phyloP scores from a whole-genome alignment of 2,113 vertebrate genomes.

The Dendrocopos noguchii region DNA sequence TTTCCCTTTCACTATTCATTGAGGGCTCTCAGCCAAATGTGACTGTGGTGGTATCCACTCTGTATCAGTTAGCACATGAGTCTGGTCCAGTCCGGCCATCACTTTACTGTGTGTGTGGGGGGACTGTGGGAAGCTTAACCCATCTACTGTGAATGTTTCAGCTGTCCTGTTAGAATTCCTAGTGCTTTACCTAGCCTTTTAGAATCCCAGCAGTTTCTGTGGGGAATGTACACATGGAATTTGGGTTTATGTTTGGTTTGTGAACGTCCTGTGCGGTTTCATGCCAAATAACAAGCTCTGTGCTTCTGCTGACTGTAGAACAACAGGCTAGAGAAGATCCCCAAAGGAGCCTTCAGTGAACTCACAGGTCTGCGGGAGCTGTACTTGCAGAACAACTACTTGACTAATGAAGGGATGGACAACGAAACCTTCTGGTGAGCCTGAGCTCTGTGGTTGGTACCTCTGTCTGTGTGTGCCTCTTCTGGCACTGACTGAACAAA shows the following conservation, averaged over 20 bases:
- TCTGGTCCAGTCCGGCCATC: not conserved
- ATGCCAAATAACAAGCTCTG: not conserved
- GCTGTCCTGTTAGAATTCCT: not conserved
- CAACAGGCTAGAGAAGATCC: conserved; percentile 95
- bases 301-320: conserved; percentile 77
- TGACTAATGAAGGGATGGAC: conserved; percentile 92
- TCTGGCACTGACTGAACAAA: not conserved
- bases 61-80: not conserved
- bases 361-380: conserved; percentile 89
- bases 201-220: not conserved
- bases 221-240: not conserved
- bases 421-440: conserved; percentile 94
- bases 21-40: not conserved
- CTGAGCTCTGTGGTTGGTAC: not conserved
- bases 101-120: not conserved
- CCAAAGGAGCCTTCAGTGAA: conserved; percentile 86
- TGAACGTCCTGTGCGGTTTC: not conserved
- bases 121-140: not conserved
- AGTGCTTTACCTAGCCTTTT: not conserved
- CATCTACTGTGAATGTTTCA: not conserved
- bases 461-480: not conserved
- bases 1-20: not conserved
- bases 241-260: not conserved
- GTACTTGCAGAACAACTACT: conserved; percentile 93
- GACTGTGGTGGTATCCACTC: not conserved